Evolutionary conservation across 53 echinoderm and acorn worm genomes (phyloP), one percentile per base, ranked within the genome.

Genomic region (Antedon mediterranea): DNA sequence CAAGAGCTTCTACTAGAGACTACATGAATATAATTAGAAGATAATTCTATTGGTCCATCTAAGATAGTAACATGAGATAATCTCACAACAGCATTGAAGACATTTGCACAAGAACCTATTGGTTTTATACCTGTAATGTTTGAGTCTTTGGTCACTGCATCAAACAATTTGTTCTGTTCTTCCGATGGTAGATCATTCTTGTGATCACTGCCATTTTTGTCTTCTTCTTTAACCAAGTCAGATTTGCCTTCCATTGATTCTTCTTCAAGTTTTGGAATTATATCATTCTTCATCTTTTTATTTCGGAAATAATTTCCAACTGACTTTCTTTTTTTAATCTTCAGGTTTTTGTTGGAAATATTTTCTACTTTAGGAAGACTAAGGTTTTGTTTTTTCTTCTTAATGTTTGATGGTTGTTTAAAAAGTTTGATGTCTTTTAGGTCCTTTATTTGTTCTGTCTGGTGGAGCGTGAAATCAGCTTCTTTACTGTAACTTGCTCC

Each of bases 391-490:
- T 71, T 71, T 71, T 33, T 29, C 70, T 75, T 30, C 73, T 33
- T 37, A 57, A 42, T 26, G 71, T 81, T 34, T 70, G 70, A 15
- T 20, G 14, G 0, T 74, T 76, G 57, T 80, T 71, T 30, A 73
- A 74, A 7, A 4, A 14, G 42, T 70, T 71, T 27, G 71, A 32
- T 86, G 87, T 9, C 76, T 76, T 3, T 73, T 79, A 33, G 32
- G 79, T 43, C 85, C 82, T 18, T 81, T 34, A 6, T 74, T 80
- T 20, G 82, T 43, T 30, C 83, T 71, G 34, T 78, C 79, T 72
- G 71, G 75, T 75, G 71, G 75, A 28, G 84, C 78, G 43, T 81
- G 76, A 32, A 82, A 84, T 71, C 86, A 31, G 28, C 72, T 76
- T 43, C 86, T 79, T 26, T 82, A 74, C 23, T 71, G 28, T 82